Conservation (phyloP, 2,888 invertebrate species). For the Nebria salina region DNA sequence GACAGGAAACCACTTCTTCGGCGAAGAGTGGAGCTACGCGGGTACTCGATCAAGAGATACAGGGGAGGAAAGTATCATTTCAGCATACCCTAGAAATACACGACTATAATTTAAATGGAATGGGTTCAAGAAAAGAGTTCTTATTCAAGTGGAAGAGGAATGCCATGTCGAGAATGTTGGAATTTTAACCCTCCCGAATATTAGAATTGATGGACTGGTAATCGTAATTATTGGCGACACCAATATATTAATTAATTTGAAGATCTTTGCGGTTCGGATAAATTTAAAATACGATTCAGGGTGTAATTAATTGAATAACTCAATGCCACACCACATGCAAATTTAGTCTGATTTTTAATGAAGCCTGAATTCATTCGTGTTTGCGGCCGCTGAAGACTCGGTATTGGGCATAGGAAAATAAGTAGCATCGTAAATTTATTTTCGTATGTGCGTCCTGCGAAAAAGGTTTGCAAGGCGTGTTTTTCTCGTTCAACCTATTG, state of each 20-base stretch:
- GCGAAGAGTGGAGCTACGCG: not conserved
- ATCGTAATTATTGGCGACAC: too few species aligned
- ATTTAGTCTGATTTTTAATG: not conserved
- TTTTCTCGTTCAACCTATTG: slow-evolving; percentile 45
- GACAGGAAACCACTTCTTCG: not conserved
- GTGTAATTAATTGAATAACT: too few species aligned
- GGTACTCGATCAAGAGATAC: not conserved
- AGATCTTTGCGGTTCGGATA: too few species aligned
- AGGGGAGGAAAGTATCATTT: not conserved
- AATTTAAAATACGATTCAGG: too few species aligned
- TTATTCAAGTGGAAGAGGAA: too few species aligned
- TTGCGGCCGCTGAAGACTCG: slow-evolving; percentile 28
- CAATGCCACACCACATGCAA: too few species aligned
- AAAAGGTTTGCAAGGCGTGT: slow-evolving; percentile 42
- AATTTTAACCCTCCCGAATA: too few species aligned
- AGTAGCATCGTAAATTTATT: slow-evolving; percentile 42
- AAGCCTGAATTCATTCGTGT: not conserved
- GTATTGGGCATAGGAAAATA: slow-evolving; percentile 27
- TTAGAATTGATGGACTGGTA: too few species aligned
- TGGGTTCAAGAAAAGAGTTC: too few species aligned
- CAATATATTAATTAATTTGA: too few species aligned
- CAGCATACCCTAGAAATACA: not conserved
- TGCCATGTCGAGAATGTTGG: too few species aligned
- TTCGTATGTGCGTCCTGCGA: slow-evolving; percentile 5
- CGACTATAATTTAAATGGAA: too few species aligned